A percentile compares a stretch with the other conserved stretches of the same genome.
Conservation (phyloP, 2,888 invertebrate species). For the Eristalis pertinax region DNA sequence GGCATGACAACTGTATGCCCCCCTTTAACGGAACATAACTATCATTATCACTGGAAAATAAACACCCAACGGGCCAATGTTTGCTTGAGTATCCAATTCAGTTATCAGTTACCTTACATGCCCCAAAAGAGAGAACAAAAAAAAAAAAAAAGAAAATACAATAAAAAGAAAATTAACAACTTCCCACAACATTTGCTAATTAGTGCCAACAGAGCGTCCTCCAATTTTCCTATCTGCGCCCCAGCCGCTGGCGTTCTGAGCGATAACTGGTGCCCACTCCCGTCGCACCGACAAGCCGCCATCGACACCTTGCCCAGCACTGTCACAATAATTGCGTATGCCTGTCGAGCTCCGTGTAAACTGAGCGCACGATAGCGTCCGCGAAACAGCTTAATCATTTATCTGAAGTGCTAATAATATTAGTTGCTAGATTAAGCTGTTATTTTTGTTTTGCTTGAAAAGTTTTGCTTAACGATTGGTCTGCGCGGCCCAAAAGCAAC, state of each 20-base stretch:
- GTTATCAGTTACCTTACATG: background rate
- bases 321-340: conserved; percentile 56
- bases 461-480: conserved; percentile 54
- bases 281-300: background rate
- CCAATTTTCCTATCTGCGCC: background rate
- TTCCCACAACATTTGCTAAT: conserved; percentile 54
- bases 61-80: background rate
- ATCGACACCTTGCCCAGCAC: background rate
- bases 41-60: no score
- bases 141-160: background rate
- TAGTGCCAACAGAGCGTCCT: conserved; percentile 39
- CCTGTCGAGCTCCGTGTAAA: conserved; percentile 37
- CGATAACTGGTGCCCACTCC: background rate
- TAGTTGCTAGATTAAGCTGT: conserved; percentile 54
- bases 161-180: conserved; percentile 1
- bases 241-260: background rate
- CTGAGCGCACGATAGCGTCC: conserved; percentile 33
- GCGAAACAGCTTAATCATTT: conserved; percentile 51
- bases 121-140: background rate
- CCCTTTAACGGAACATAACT: no score
- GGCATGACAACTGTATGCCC: no score
- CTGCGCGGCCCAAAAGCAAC: conserved; percentile 17
- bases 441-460: conserved; percentile 36
- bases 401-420: conserved; percentile 58
- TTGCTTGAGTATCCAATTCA: background rate